These are phyloP conservation scores for Polypedilum vanderplanki DNA, from an alignment of 1,140 invertebrate species.

Conservation along the genomic window DNA sequence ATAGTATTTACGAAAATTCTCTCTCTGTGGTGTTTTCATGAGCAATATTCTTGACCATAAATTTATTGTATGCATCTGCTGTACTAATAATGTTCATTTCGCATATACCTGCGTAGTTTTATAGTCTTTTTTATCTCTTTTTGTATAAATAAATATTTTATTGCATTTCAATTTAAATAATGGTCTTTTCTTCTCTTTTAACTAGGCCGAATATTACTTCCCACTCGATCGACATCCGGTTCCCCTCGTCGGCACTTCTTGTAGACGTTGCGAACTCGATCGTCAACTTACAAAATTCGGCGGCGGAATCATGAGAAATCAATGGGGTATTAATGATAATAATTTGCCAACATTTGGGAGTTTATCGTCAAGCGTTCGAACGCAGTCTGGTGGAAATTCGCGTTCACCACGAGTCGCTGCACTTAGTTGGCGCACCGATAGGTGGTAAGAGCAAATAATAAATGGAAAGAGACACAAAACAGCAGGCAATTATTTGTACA, in stretches of 20 bases:
- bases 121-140: not conserved
- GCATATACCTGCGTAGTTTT: too few species aligned
- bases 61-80: conserved; percentile 13
- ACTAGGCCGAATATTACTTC: not conserved
- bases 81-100: too few species aligned
- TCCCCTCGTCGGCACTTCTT: conserved; percentile 5
- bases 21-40: too few species aligned
- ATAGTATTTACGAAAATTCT: too few species aligned
- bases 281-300: not conserved
- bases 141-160: not conserved
- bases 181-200: not conserved
- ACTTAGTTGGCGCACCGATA: not conserved
- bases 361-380: not conserved
- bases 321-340: not conserved
- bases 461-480: not conserved
- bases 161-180: not conserved
- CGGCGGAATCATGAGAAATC: not conserved
- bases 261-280: not conserved
- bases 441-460: not conserved
- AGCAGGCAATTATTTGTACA: not conserved
- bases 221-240: not conserved
- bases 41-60: not conserved
- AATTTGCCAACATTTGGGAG: not conserved
- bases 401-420: not conserved
- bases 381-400: not conserved